Evolutionary conservation across 1,140 invertebrate species (phyloP).

Genomic region (Leptinotarsa texana): DNA sequence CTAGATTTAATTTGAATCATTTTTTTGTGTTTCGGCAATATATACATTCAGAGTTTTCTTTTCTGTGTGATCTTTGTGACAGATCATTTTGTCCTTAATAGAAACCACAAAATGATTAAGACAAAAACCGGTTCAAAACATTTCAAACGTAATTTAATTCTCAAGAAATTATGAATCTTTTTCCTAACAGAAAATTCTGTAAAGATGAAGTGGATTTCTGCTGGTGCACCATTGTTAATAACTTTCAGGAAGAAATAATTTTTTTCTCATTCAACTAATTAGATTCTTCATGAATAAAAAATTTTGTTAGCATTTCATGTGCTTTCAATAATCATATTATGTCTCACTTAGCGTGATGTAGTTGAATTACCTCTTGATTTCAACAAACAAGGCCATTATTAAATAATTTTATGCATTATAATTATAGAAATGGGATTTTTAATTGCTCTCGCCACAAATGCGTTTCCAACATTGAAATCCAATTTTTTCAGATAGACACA

Average conservation of each 20-base stretch:
- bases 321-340: slow-evolving; percentile 13
- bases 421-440: slow-evolving; percentile 40
- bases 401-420: slow-evolving; percentile 39
- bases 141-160: too few relatives aligned
- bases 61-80: too few relatives aligned
- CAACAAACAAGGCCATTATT: slow-evolving; percentile 33
- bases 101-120: too few relatives aligned
- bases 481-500: slow-evolving; percentile 20
- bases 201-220: background rate
- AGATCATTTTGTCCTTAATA: too few relatives aligned
- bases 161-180: too few relatives aligned
- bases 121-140: too few relatives aligned
- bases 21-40: too few relatives aligned
- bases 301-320: slow-evolving; percentile 4
- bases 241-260: background rate
- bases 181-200: too few relatives aligned
- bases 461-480: slow-evolving; percentile 27
- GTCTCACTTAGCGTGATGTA: background rate
- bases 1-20: too few relatives aligned
- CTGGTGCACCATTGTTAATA: background rate
- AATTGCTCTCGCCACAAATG: slow-evolving; percentile 37
- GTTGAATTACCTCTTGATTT: slow-evolving; percentile 16
- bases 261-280: slow-evolving; percentile 19
- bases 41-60: too few relatives aligned
- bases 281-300: slow-evolving; percentile 17